Conservation (phyloP, 92 coral and sea anemone species). For the Heliopora coerulea region DNA sequence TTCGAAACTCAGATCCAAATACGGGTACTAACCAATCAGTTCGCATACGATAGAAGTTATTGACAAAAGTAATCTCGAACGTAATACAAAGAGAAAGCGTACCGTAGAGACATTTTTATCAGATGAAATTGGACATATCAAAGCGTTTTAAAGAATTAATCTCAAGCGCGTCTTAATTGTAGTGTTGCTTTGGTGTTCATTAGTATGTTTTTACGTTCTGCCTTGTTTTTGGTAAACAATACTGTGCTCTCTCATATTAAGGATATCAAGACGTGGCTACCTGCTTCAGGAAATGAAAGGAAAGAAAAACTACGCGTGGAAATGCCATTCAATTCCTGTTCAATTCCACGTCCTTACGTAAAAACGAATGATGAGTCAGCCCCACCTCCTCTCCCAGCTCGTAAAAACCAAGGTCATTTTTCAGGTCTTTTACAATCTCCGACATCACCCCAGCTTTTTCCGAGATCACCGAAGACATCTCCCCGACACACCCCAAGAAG, state of each 20-base stretch:
- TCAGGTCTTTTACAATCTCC: slow-evolving; percentile 65
- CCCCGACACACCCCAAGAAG: slow-evolving; percentile 70
- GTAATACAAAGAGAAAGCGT: too few species aligned
- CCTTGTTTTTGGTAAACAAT: neutral
- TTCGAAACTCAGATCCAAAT: too few species aligned
- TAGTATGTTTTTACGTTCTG: too few species aligned
- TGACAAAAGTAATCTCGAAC: too few species aligned
- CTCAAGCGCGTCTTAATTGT: too few species aligned
- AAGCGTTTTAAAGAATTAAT: too few species aligned
- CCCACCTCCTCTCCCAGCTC: slow-evolving; percentile 95
- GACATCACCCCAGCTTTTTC: slow-evolving; percentile 86
- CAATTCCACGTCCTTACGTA: slow-evolving; percentile 12
- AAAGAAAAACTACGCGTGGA: slow-evolving; percentile 53
- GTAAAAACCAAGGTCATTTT: slow-evolving; percentile 53
- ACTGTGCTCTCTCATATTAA: slow-evolving; percentile 7
- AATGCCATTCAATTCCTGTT: slow-evolving; percentile 28
- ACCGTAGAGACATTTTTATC: too few species aligned
- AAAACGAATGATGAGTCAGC: slow-evolving; percentile 45
- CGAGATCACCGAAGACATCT: slow-evolving; percentile 78
- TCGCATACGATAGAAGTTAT: too few species aligned
- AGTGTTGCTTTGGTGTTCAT: too few species aligned
- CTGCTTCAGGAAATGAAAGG: slow-evolving; percentile 21
- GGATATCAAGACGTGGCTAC: slow-evolving; percentile 66
- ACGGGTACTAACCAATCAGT: too few species aligned
- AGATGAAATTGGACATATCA: too few species aligned